Conservation (phyloP, 2,797 vertebrate genomes). For the Vireo griseus region DNA sequence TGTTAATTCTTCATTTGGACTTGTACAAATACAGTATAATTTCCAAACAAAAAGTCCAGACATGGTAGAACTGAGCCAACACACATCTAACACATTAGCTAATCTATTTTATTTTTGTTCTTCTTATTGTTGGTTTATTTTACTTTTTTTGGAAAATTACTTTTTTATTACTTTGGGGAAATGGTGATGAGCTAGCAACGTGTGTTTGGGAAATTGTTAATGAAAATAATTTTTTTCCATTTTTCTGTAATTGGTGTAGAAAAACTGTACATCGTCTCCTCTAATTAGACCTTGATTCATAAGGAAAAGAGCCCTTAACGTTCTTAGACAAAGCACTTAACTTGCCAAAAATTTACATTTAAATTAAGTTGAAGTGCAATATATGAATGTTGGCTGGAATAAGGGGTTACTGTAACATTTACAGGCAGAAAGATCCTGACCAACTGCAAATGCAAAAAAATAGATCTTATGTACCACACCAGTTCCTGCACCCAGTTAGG, state of each 20-base stretch:
- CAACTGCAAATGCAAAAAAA: conserved; percentile 64
- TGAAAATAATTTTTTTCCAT: conserved; percentile 66
- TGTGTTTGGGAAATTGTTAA: conserved; percentile 57
- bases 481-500: background rate
- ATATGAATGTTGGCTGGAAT: conserved; percentile 69
- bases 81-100: conserved; percentile 61
- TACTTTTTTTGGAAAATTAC: conserved; percentile 54
- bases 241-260: conserved; percentile 70
- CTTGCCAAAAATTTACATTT: conserved; percentile 81
- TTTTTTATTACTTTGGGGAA: conserved; percentile 57
- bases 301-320: conserved; percentile 72
- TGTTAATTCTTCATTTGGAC: conserved; percentile 63
- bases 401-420: conserved; percentile 70
- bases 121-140: conserved; percentile 65
- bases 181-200: conserved; percentile 37
- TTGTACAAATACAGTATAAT: conserved; percentile 60
- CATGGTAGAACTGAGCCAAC: conserved; percentile 52
- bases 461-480: conserved; percentile 37
- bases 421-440: conserved; percentile 44
- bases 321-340: conserved; percentile 74
- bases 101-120: conserved; percentile 65
- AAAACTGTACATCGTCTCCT: conserved; percentile 63
- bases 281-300: conserved; percentile 75
- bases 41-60: conserved; percentile 64
- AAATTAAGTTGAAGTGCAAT: conserved; percentile 78